Percentiles rank a stretch among this genome's conserved stretches.
Evolutionary conservation across 2,888 invertebrate species (phyloP).

Genomic region (Cylloceria caligata): DNA sequence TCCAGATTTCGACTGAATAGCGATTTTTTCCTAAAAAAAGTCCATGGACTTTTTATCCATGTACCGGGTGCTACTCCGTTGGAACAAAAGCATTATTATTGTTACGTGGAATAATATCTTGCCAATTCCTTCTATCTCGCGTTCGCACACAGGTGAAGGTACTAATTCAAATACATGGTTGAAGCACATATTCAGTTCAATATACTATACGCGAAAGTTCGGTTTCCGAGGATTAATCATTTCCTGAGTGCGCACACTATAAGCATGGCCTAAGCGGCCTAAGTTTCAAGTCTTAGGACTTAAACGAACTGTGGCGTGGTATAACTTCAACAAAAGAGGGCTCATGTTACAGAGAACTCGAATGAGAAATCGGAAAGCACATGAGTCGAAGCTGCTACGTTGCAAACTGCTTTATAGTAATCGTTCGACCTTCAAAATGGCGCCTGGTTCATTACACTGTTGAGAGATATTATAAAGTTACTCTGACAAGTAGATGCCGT

Average conservation of each 20-base stretch:
- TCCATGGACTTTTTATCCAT: not conserved
- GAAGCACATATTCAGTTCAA: slow-evolving; percentile 1
- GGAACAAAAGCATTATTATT: slow-evolving; percentile 29
- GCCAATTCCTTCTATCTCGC: not conserved
- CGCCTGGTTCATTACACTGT: no score
- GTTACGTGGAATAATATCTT: slow-evolving; percentile 18
- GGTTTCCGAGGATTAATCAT: slow-evolving; percentile 26
- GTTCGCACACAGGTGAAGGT: slow-evolving; percentile 2
- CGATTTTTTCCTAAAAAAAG: no score
- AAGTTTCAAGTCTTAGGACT: slow-evolving; percentile 37
- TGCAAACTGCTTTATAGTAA: no score
- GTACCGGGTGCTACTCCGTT: not conserved
- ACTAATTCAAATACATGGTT: slow-evolving; percentile 32
- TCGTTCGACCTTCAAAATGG: no score
- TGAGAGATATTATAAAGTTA: no score
- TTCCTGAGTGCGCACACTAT: slow-evolving; percentile 1
- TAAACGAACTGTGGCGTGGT: slow-evolving; percentile 46
- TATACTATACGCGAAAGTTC: slow-evolving; percentile 15
- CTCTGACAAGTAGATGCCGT: no score
- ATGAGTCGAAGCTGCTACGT: slow-evolving; percentile 1
- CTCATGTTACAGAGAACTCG: slow-evolving; percentile 30
- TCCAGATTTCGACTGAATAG: no score
- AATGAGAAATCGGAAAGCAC: not conserved
- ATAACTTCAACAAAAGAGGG: slow-evolving; percentile 30
- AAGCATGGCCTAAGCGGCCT: not conserved